Percentiles rank a stretch among this genome's conserved stretches.
Conservation (phyloP, 2,797 vertebrate genomes). For the Diglossa cyanea region DNA sequence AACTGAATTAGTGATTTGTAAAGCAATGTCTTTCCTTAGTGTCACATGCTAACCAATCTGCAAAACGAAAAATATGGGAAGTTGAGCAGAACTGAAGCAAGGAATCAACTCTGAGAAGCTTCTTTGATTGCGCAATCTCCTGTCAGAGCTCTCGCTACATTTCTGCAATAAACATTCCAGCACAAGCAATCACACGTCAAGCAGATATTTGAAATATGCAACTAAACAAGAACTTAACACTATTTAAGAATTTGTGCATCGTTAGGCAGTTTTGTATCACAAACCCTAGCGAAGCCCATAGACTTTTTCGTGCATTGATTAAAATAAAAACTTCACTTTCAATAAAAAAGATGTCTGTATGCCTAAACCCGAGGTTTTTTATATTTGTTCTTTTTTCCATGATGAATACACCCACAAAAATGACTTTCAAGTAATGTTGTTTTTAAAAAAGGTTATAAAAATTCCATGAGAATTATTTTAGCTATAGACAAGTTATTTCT, state of each 20-base stretch:
- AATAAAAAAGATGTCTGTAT: background rate
- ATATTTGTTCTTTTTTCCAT: background rate
- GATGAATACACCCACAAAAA: background rate
- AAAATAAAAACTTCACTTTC: background rate
- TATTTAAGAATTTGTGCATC: background rate
- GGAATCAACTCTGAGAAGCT: background rate
- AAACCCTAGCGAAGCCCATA: background rate
- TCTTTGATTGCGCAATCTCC: conserved; percentile 80
- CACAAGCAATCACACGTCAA: conserved; percentile 86
- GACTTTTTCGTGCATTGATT: background rate
- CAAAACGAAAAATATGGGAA: background rate
- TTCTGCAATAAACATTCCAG: conserved; percentile 81
- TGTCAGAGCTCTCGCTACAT: conserved; percentile 75
- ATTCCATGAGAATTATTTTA: background rate
- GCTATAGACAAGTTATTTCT: background rate
- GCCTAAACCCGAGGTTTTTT: background rate
- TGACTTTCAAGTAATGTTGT: background rate
- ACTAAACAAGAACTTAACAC: conserved; percentile 81
- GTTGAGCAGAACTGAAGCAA: background rate
- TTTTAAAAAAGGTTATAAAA: background rate
- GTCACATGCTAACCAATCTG: background rate
- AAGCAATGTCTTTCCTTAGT: background rate
- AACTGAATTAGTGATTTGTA: background rate
- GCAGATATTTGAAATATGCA: conserved; percentile 86
- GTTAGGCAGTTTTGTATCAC: background rate